These are phyloP conservation scores for Lutraria lutraria DNA, from an alignment of 2,888 invertebrate genomes.

Conservation along the genomic window DNA sequence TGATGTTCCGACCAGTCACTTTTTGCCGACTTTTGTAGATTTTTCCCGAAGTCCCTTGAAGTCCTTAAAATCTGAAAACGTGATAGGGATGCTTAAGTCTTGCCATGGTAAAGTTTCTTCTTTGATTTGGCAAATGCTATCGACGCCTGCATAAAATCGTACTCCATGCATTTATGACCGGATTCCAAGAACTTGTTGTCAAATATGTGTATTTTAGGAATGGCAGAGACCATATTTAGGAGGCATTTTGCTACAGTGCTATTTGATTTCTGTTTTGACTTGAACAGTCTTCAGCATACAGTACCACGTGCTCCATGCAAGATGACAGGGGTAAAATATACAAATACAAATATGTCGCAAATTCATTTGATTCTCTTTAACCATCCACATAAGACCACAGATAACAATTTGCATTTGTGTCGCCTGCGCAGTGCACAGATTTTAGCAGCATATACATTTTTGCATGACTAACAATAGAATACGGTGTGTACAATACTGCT, in stretches of 20 bases:
- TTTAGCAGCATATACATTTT: constrained; percentile 56
- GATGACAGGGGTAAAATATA: constrained; percentile 45
- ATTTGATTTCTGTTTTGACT: constrained; percentile 60
- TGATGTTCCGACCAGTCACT: neutral
- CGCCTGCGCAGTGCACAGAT: constrained; percentile 45
- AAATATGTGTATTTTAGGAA: constrained; percentile 38
- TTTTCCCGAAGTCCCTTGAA: neutral
- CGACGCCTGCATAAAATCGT: constrained; percentile 58
- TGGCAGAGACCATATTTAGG: constrained; percentile 40
- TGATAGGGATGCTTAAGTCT: constrained; percentile 43
- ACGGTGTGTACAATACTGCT: constrained; percentile 42
- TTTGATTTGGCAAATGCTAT: constrained; percentile 55
- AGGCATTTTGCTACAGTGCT: constrained; percentile 48
- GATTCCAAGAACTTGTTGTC: constrained; percentile 62
- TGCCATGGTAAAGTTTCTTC: constrained; percentile 45
- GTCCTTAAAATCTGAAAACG: neutral
- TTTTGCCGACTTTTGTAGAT: neutral
- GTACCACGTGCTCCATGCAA: constrained; percentile 45
- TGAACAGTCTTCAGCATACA: constrained; percentile 58
- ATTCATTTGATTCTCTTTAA: constrained; percentile 48
- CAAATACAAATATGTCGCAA: constrained; percentile 53
- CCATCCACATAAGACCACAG: constrained; percentile 57
- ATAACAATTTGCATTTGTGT: constrained; percentile 46
- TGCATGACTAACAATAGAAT: constrained; percentile 47
- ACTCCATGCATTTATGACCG: constrained; percentile 63